Conservation (phyloP, 2,888 invertebrate genomes). For the Pristionchus fissidentatus region DNA sequence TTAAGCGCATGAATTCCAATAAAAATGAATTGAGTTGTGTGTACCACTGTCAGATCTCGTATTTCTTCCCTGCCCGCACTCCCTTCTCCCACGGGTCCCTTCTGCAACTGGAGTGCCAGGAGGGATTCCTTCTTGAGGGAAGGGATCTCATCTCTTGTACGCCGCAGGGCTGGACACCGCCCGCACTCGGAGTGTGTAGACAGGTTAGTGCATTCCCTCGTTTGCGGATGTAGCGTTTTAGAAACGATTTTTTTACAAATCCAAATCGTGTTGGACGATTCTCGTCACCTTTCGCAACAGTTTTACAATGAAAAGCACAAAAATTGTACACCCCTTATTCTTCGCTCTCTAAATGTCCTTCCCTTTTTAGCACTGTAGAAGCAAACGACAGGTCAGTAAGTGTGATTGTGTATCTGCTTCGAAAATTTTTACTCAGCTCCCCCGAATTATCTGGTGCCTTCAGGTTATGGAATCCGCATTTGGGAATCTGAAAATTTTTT, state of each 20-base stretch:
- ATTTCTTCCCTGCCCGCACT: neutral
- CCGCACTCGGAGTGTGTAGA: neutral
- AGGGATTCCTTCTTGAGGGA: constrained; percentile 19
- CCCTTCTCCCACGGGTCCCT: constrained; percentile 5
- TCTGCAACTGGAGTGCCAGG: constrained; percentile 1
- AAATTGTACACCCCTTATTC: neutral
- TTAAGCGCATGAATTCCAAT: too few species aligned
- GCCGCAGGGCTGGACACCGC: constrained; percentile 9
- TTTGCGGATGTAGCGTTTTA: neutral
- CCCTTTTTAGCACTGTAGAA: neutral
- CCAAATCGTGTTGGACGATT: too few species aligned
- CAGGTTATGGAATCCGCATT: too few species aligned
- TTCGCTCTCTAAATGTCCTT: neutral
- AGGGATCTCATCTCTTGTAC: neutral
- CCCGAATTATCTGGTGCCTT: too few species aligned
- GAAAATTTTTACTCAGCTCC: too few species aligned
- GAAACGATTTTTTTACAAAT: neutral
- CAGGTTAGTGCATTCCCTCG: neutral
- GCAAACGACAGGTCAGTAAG: constrained; percentile 22
- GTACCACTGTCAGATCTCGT: neutral
- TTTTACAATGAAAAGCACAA: neutral
- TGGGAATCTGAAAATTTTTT: too few species aligned
- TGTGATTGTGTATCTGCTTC: neutral
- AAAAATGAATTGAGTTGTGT: too few species aligned
- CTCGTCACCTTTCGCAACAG: too few species aligned